phyloP scores from a whole-genome alignment of 2,888 invertebrate genomes.

The Synanthedon tipuliformis region DNA sequence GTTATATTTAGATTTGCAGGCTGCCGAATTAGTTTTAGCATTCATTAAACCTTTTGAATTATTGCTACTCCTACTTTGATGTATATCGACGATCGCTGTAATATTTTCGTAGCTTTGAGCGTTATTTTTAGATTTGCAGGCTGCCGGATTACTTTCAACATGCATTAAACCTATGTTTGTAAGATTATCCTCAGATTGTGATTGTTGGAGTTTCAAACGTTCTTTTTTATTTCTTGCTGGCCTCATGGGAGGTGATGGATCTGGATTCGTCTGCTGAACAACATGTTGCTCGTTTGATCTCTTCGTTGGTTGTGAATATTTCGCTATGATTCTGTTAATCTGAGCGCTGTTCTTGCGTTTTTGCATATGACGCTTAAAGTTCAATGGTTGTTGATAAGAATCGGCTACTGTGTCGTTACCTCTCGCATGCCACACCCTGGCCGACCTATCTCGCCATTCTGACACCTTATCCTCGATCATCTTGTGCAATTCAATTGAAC shows the following conservation, averaged over 20 bases:
- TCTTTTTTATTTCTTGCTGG: slow-evolving; percentile 39
- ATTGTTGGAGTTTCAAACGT: slow-evolving; percentile 31
- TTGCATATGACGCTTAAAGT: slow-evolving; percentile 63
- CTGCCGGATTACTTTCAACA: slow-evolving; percentile 30
- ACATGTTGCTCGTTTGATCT: slow-evolving; percentile 42
- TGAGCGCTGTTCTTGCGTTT: slow-evolving; percentile 65
- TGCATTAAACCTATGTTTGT: slow-evolving; percentile 42
- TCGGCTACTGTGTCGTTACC: slow-evolving; percentile 50
- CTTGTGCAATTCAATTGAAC: slow-evolving; percentile 60
- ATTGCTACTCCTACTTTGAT: slow-evolving; percentile 43
- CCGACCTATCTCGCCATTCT: slow-evolving; percentile 66
- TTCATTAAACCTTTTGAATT: slow-evolving; percentile 30
- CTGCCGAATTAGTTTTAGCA: slow-evolving; percentile 25
- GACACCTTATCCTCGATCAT: slow-evolving; percentile 65
- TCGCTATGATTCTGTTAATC: slow-evolving; percentile 68
- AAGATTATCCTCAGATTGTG: slow-evolving; percentile 58
- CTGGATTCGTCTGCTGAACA: slow-evolving; percentile 22
- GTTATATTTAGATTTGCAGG: slow-evolving; percentile 43
- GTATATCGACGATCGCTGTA: slow-evolving; percentile 47
- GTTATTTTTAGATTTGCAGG: slow-evolving; percentile 43
- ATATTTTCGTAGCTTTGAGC: slow-evolving; percentile 58
- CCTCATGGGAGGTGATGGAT: slow-evolving; percentile 31
- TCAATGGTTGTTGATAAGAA: slow-evolving; percentile 65
- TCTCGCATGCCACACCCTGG: slow-evolving; percentile 38
- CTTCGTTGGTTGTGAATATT: slow-evolving; percentile 58